Base-by-base conservation (phyloP, 2,797 vertebrate genomes). In the Anisognathus igniventris region DNA sequence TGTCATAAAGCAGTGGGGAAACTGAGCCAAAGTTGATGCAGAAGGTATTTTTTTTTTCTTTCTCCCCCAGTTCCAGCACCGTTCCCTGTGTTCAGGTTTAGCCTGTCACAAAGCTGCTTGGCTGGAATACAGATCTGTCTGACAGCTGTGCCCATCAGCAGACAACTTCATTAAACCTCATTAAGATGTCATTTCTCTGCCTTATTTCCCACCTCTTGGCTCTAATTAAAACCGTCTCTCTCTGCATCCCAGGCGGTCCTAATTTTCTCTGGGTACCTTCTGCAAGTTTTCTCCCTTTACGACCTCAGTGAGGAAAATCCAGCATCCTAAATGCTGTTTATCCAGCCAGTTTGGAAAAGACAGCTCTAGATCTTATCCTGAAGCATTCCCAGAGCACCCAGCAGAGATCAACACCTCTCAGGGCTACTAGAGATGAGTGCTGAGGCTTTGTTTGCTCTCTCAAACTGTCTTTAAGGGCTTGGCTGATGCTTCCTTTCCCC, bases 131-230 rank as follows among this genome's bases (percentile, higher is more conserved):
- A 96, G 96, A 97, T 96, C 96, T 97, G 93, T 94, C 95, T 98
- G 98, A 98, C 98, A 98, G 98, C 98, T 98, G 98, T 98, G 98
- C 97, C 96, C 97, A 96, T 88, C 97, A 97, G 97, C 97, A 98
- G 97, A 98, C 96, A 97, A 98, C 98, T 98, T 98, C 98, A 98
- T 98, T 98, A 98, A 98, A 97, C 96, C 98, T 98, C 97, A 98
- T 98, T 98, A 98, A 98, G 97, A 98, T 98, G 98, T 98, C 98
- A 98, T 97, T 96, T 98, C 96, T 95, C 98, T 94, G 97, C 94
- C 97, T 97, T 95, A 95, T 94, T 97, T 96, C 96, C 97, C 96
- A 92, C 94, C 95, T 96, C 97, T 96, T 96, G 68, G 88, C 96
- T 98, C 96, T 98, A 98, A 98, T 98, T 98, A 98, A 98, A 98